phyloP scores from a whole-genome alignment of 64 coral and sea anemone genomes.

The Cladopsammia gracilis region DNA sequence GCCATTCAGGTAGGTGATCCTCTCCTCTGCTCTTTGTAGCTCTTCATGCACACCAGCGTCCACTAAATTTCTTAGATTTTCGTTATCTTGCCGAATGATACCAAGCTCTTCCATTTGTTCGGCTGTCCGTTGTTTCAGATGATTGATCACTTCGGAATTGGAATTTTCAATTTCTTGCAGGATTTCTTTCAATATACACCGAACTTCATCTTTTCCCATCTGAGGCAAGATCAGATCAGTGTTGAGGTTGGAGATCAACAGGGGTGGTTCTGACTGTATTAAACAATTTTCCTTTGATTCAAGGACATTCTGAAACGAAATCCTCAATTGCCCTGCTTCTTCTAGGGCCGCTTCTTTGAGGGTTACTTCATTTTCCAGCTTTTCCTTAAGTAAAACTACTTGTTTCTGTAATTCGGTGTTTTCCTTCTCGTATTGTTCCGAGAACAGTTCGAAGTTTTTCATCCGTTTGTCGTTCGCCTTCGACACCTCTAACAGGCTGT shows the following conservation, averaged over 20 bases:
- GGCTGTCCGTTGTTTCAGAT: background rate
- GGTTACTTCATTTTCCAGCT: background rate
- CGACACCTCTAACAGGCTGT: background rate
- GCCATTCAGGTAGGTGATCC: background rate
- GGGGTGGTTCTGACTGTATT: background rate
- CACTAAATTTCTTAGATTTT: conserved; percentile 11
- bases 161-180: conserved; percentile 24
- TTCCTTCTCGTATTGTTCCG: background rate
- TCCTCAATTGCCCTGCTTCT: conserved; percentile 1
- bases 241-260: conserved; percentile 31
- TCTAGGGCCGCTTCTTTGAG: conserved; percentile 19
- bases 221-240: conserved; percentile 21
- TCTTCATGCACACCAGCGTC: conserved; percentile 7
- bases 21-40: conserved; percentile 20
- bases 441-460: background rate
- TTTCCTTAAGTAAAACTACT: background rate
- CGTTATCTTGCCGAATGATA: background rate
- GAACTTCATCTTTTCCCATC: conserved; percentile 28
- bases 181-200: conserved; percentile 19
- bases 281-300: conserved; percentile 41
- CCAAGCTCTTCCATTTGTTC: conserved; percentile 1
- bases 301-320: conserved; percentile 9
- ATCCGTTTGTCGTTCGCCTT: background rate
- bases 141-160: conserved; percentile 14
- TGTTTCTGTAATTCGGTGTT: background rate